Evolutionary conservation across 2,888 invertebrate genomes (phyloP).

Genomic region (Tuta absoluta): DNA sequence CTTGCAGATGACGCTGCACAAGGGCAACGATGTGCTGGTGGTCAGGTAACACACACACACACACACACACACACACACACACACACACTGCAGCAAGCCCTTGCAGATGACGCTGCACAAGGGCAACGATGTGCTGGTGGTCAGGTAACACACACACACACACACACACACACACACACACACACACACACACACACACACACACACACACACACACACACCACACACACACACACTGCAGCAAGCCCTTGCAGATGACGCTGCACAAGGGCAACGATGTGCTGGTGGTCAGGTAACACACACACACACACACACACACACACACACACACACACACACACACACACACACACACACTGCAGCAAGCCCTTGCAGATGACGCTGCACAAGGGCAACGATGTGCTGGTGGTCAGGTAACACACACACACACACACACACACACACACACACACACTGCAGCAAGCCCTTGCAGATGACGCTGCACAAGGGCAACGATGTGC

Average conservation of each 20-base stretch:
- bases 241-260: conserved; percentile 80
- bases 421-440: no score
- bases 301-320: no score
- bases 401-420: conserved; percentile 85
- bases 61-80: no score
- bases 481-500: conserved; percentile 83
- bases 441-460: no score
- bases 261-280: conserved; percentile 84
- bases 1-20: conserved; percentile 85
- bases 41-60: conserved; percentile 63
- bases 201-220: no score
- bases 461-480: conserved; percentile 83
- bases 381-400: conserved; percentile 83
- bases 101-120: conserved; percentile 85
- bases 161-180: no score
- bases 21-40: conserved; percentile 85
- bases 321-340: no score
- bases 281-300: conserved; percentile 84
- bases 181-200: no score
- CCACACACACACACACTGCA: no score
- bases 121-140: conserved; percentile 85
- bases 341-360: no score
- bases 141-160: no score
- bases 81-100: no score
- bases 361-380: conserved; percentile 80